Percentiles rank a stretch among this genome's conserved stretches.
Conservation (phyloP, 2,113 vertebrate genomes). For the Ibidorhyncha struthersii region DNA sequence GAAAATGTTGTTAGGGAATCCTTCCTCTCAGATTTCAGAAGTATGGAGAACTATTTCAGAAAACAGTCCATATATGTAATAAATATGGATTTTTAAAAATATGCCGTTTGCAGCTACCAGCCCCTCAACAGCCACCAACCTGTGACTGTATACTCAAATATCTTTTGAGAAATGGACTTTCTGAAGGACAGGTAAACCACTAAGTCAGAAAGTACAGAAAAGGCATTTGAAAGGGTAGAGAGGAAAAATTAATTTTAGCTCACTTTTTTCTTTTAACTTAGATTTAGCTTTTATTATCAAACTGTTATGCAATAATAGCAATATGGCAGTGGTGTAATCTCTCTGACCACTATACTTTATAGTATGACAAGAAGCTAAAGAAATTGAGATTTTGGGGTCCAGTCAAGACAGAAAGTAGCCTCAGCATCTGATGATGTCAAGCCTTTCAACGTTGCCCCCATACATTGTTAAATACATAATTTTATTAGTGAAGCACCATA, state of each 20-base stretch:
- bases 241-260: not conserved
- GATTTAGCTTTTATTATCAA: not conserved
- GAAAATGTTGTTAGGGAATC: not conserved
- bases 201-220: not conserved
- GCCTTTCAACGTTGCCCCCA: not conserved
- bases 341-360: not conserved
- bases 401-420: not conserved
- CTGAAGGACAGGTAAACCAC: not conserved
- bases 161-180: not conserved
- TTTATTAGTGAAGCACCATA: not conserved
- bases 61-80: not conserved
- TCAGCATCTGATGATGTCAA: not conserved
- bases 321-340: not conserved
- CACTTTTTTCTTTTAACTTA: not conserved
- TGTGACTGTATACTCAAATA: not conserved
- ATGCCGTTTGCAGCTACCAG: not conserved
- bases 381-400: not conserved
- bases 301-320: not conserved
- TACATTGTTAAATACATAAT: not conserved
- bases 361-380: not conserved
- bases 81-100: not conserved
- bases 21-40: not conserved
- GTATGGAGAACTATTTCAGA: not conserved
- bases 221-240: not conserved
- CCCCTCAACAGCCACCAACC: not conserved